Evolutionary conservation across 2,113 vertebrate genomes (phyloP).

Genomic region (Struthidea cinerea): DNA sequence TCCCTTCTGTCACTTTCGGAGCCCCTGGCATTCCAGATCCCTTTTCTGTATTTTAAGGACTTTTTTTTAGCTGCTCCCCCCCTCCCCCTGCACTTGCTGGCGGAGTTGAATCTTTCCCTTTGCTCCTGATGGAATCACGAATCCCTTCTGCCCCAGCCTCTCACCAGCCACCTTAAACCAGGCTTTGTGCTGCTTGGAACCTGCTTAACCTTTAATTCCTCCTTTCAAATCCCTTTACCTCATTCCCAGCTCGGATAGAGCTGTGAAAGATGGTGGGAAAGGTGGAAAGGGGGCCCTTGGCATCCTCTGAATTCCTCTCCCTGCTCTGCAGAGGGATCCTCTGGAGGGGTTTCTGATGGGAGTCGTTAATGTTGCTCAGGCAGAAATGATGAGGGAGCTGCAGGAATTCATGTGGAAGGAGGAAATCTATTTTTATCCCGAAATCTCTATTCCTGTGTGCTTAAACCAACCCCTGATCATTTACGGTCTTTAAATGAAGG

Average conservation of each 20-base stretch:
- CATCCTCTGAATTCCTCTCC: background rate
- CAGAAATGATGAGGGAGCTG: background rate
- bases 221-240: background rate
- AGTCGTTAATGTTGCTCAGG: background rate
- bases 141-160: background rate
- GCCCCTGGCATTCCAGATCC: background rate
- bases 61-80: background rate
- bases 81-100: background rate
- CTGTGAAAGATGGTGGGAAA: background rate
- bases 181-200: background rate
- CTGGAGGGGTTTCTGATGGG: background rate
- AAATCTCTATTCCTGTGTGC: background rate
- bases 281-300: background rate
- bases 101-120: background rate
- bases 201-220: background rate
- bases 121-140: background rate
- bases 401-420: background rate
- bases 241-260: background rate
- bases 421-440: background rate
- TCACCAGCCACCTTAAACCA: background rate
- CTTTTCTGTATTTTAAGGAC: background rate
- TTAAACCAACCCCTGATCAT: background rate
- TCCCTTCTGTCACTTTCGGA: conserved; percentile 35
- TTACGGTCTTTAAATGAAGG: background rate
- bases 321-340: background rate